A percentile compares a stretch with the other conserved stretches of the same genome.
These are phyloP conservation scores for Siderastrea siderea DNA, from an alignment of 92 coral and sea anemone species.

Conservation along the genomic window DNA sequence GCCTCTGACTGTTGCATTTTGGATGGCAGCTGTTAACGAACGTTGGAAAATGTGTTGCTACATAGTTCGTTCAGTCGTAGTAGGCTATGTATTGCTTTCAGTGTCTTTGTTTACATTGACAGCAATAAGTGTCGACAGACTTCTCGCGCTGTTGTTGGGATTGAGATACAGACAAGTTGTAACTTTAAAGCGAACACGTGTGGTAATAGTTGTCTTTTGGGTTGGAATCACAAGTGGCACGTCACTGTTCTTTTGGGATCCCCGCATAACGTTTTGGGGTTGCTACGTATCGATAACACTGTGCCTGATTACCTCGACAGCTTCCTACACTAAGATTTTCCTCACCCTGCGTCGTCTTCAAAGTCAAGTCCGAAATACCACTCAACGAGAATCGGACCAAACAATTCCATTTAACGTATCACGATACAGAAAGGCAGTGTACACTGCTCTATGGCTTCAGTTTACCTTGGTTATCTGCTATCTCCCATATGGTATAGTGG, in stretches of 20 bases:
- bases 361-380: background rate
- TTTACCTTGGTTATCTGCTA: background rate
- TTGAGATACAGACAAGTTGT: conserved; percentile 16
- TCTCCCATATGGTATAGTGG: background rate
- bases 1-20: conserved; percentile 8
- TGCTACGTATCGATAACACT: background rate
- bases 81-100: background rate
- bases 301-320: background rate
- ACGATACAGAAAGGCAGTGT: background rate
- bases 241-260: background rate
- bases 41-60: background rate
- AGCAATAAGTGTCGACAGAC: conserved; percentile 23
- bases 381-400: background rate
- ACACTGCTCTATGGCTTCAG: conserved; percentile 3
- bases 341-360: background rate
- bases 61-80: background rate
- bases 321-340: background rate
- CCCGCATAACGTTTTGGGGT: conserved; percentile 10
- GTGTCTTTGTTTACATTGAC: conserved; percentile 11
- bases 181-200: conserved; percentile 3
- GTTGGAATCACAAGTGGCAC: background rate
- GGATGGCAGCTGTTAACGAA: background rate
- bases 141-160: background rate
- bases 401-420: background rate
- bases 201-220: background rate